These are phyloP conservation scores for Nudaria mundana DNA, from an alignment of 2,888 invertebrate genomes.

Conservation along the genomic window DNA sequence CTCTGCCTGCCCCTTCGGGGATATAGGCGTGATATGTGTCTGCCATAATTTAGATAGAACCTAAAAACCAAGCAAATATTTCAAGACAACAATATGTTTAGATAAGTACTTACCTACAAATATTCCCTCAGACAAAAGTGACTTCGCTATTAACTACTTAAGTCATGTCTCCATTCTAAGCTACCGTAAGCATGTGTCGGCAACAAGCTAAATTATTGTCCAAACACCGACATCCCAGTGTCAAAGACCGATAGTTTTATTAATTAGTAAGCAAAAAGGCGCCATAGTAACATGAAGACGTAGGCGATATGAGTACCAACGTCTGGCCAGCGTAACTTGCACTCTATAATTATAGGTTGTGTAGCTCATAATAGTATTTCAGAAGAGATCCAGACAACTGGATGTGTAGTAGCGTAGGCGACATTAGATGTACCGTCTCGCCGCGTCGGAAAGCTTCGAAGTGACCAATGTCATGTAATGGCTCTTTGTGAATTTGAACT, in stretches of 20 bases:
- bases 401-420: slow-evolving; percentile 54
- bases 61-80: no score
- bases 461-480: slow-evolving; percentile 33
- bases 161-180: no score
- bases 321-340: slow-evolving; percentile 37
- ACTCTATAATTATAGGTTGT: slow-evolving; percentile 31
- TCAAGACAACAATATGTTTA: no score
- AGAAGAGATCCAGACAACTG: slow-evolving; percentile 42
- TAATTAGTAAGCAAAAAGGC: slow-evolving; percentile 72
- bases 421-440: slow-evolving; percentile 46
- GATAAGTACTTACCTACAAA: no score
- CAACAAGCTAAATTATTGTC: slow-evolving; percentile 48
- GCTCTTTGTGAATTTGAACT: slow-evolving; percentile 1
- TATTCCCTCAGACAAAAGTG: no score
- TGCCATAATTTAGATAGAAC: no score
- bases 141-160: no score
- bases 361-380: slow-evolving; percentile 19
- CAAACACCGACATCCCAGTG: slow-evolving; percentile 53
- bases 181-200: slow-evolving; percentile 32
- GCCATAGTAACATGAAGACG: slow-evolving; percentile 49
- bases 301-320: slow-evolving; percentile 60
- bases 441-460: slow-evolving; percentile 23
- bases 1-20: no score
- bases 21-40: no score
- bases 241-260: slow-evolving; percentile 75